Base-by-base conservation (phyloP, 2,113 vertebrate species). In the Lipotes vexillifer region DNA sequence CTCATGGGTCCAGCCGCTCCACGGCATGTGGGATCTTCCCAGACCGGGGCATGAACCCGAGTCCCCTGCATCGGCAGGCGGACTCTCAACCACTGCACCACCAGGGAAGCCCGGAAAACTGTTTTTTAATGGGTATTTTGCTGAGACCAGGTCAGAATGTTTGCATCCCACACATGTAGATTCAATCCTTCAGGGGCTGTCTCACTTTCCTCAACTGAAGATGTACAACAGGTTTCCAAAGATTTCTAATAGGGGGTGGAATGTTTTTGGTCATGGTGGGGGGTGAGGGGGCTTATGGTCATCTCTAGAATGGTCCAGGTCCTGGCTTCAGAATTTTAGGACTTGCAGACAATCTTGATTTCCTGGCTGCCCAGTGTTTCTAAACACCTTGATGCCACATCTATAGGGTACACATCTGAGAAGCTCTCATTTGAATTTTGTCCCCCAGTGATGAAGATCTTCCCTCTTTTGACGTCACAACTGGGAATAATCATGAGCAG, bases 331-430 rank as follows among this genome's bases (percentile, higher is more conserved):
- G 66, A 96, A 88, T 98, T 98, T 97, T 97, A 99, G 41, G 81
- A 98, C 98, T 96, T 99, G 99, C 3, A 99, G 93, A 85, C 98
- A 99, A 90, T 98, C 97, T 88, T 98, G 98, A 97, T 99, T 99
- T 41, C 98, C 98, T 2, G 94, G 98, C 71, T 99, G 98, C 68
- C 99, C 97, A 0, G 99, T 99, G 0, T 99, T 99, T 33, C 98
- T 99, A 95, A 99, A 99, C 31, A 99, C 99, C 98, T 99, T 99
- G 14, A 99, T 96, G n/a, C 98, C 44, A 99, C 97, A 98, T 99
- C 98, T 89, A 99, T 97, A 52, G 98, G 72, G 38, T 99, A 94
- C 0, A 98, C 98, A 92, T 99, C 97, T 69, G 98, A 98, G 94
- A 99, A 99, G 69, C 98, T 99, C 8, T 98, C 98, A 10, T 96